Percentiles rank a stretch among this genome's conserved stretches.
Evolutionary conservation across 2,888 invertebrate species (phyloP).

Genomic region (Poecilus cupreus): DNA sequence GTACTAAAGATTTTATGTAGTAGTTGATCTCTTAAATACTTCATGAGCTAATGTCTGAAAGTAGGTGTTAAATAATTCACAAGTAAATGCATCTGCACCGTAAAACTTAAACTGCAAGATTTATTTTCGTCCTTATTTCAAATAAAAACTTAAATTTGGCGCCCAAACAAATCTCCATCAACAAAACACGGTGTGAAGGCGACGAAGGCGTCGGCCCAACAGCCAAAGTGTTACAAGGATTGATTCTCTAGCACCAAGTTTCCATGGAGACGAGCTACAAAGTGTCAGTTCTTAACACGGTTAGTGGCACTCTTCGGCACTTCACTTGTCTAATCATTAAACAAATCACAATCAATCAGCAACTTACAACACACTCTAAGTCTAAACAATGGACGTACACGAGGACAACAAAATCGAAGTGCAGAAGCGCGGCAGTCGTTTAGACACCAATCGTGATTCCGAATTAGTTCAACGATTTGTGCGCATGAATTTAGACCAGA

Average conservation of each 20-base stretch:
- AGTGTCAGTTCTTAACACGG: conserved; percentile 47
- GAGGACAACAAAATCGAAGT: conserved; percentile 44
- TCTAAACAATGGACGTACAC: conserved; percentile 8
- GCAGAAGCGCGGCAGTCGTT: conserved; percentile 17
- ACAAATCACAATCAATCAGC: not conserved
- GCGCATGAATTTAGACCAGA: conserved; percentile 79
- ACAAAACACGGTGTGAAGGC: conserved; percentile 48
- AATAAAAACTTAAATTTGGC: conserved; percentile 14
- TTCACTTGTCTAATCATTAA: not conserved
- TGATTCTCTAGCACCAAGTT: conserved; percentile 56
- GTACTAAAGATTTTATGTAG: conserved; percentile 16
- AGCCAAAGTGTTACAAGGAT: conserved; percentile 48
- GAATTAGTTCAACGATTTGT: conserved; percentile 89
- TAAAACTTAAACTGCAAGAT: not conserved
- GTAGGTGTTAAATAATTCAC: conserved; percentile 9
- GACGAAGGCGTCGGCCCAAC: conserved; percentile 10
- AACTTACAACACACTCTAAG: not conserved
- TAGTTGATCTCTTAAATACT: not conserved
- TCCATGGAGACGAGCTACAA: conserved; percentile 42
- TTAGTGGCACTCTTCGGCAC: not conserved
- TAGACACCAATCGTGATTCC: conserved; percentile 82
- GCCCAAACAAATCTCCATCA: conserved; percentile 32
- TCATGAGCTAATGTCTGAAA: conserved; percentile 20
- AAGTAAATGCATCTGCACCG: not conserved
- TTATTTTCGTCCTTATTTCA: not conserved